These are phyloP conservation scores for Uria lomvia DNA, from an alignment of 2,113 vertebrate genomes.

Conservation along the genomic window DNA sequence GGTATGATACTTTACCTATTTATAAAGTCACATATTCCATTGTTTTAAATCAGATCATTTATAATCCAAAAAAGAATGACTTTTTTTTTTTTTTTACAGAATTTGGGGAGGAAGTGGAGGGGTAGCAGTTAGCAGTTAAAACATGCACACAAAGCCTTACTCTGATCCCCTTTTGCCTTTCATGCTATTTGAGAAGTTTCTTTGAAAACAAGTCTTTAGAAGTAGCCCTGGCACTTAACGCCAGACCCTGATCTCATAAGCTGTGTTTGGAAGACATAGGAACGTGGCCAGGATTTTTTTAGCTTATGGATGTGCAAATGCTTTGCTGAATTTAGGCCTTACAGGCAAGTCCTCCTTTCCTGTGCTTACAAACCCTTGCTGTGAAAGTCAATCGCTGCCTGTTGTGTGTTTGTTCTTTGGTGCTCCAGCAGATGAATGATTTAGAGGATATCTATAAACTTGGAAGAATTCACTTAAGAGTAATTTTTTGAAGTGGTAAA, in stretches of 20 bases:
- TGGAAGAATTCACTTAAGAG: background rate
- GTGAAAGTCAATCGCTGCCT: background rate
- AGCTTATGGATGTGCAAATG: background rate
- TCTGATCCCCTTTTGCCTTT: background rate
- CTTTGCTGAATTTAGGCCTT: background rate
- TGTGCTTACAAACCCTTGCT: background rate
- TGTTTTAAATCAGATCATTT: background rate
- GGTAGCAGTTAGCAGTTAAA: background rate
- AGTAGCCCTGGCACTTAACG: background rate
- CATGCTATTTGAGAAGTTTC: background rate
- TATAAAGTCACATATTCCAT: background rate
- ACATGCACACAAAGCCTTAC: background rate
- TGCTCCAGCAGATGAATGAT: background rate
- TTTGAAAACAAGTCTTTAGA: background rate
- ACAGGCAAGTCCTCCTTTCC: background rate
- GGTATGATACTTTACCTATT: background rate
- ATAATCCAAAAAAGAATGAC: background rate
- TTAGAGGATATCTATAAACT: background rate
- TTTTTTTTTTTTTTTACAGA: background rate
- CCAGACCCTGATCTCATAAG: background rate
- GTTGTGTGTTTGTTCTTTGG: background rate
- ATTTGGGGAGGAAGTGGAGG: background rate
- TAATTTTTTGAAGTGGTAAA: background rate
- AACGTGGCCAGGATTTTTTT: background rate
- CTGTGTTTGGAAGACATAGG: background rate